Evolutionary conservation across 2,888 invertebrate genomes (phyloP).

Genomic region (Lucinisca nassula): DNA sequence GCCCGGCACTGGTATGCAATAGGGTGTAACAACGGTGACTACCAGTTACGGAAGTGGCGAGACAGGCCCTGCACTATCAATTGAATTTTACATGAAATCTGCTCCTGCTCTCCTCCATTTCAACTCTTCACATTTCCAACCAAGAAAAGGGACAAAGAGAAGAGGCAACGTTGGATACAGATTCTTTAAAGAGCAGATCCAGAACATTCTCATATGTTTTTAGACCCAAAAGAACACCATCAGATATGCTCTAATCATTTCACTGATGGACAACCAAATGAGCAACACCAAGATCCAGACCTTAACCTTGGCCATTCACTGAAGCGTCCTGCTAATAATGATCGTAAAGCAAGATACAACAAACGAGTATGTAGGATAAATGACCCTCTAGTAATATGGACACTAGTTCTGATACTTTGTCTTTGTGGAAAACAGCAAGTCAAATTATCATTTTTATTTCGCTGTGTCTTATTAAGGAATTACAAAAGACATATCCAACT

Average conservation of each 20-base stretch:
- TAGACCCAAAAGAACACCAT: conserved; percentile 5
- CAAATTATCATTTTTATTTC: too few relatives aligned
- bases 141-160: neutral
- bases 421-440: too few relatives aligned
- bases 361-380: too few relatives aligned
- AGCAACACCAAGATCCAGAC: neutral
- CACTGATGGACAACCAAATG: conserved; percentile 12
- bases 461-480: neutral
- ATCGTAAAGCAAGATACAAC: too few relatives aligned
- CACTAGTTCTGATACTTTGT: too few relatives aligned
- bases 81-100: neutral
- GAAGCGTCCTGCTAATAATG: neutral
- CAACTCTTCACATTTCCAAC: conserved; percentile 13
- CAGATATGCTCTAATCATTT: conserved; percentile 17
- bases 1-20: neutral
- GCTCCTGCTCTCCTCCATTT: conserved; percentile 13
- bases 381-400: neutral
- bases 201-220: neutral
- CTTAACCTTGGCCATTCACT: neutral
- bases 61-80: neutral
- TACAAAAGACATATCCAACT: neutral
- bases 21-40: neutral
- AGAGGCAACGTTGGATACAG: conserved; percentile 9
- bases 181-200: neutral
- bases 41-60: neutral